Evolutionary conservation across 2,888 invertebrate genomes (phyloP), one percentile per base, ranked within the genome.

Genomic region (Drosophila bunnanda): DNA sequence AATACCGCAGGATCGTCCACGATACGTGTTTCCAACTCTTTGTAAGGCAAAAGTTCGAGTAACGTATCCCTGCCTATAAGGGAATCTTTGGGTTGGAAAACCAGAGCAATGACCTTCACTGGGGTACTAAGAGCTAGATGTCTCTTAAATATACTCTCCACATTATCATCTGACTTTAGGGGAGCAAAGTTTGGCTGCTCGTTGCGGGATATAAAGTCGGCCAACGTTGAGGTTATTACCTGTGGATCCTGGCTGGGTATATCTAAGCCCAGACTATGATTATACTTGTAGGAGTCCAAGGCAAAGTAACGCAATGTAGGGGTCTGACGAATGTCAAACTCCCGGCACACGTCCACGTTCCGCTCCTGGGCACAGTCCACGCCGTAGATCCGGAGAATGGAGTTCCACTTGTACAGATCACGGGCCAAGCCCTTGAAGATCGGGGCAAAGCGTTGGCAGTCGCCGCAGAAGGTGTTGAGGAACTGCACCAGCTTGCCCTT

Each of bases 11-110:
- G 44, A 34, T 74, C 44, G 1, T n/a, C 48, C 0, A 79, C 10
- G 1, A 66, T 66, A 8, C 88, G 70, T 44, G 82, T 80, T 0
- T 9, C 44, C 0, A 88, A 38, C 17, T 17, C 56, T 9, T 78
- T 58, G 70, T 71, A 82, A 0, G 55, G 36, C 8, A 82, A 15
- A 7, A 82, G 34, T 0, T 60, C 80, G 0, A 82, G 44, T 0
- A 85, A 34, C 1, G 77, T 60, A 4, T 82, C 86, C 41, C 75
- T 53, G 38, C 86, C 82, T 46, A 85, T 57, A 2, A 53, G 44
- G 0, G 86, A 68, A 0, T 34, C 15, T 2, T 9, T 25, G 5
- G 85, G 79, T 36, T 82, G 73, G 30, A 66, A 36, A 1, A 88
- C 70, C 4, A 82, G 8, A 6, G 71, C 80, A 9, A 75, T 12